Evolutionary conservation across 2,888 invertebrate genomes (phyloP).

Genomic region (Chrysolina oricalcia): DNA sequence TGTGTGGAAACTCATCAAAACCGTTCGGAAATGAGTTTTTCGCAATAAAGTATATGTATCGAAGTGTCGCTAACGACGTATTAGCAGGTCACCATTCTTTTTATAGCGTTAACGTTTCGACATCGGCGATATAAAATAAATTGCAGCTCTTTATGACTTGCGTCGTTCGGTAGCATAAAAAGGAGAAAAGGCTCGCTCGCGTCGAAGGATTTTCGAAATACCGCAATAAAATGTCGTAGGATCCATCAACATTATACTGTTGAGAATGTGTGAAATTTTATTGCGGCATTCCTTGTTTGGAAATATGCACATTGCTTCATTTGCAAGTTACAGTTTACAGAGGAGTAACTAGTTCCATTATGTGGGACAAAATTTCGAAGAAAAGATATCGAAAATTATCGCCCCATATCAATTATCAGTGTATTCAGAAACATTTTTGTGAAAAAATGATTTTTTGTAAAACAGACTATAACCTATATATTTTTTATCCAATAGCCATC

Average conservation of each 20-base stretch:
- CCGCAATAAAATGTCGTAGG: not conserved
- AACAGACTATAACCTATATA: too few relatives aligned
- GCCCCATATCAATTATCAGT: too few relatives aligned
- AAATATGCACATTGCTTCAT: not conserved
- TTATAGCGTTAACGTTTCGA: not conserved
- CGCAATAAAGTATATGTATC: not conserved
- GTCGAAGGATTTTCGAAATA: not conserved
- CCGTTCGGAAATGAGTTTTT: constrained; percentile 5
- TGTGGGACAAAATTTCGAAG: too few relatives aligned
- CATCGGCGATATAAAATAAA: not conserved
- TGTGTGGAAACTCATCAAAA: not conserved
- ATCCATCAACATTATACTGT: not conserved
- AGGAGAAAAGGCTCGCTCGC: not conserved
- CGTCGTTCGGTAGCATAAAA: constrained; percentile 7
- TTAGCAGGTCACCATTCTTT: constrained; percentile 8
- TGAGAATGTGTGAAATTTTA: not conserved
- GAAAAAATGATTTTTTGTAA: too few relatives aligned
- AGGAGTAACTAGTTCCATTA: too few relatives aligned
- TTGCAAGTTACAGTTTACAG: too few relatives aligned
- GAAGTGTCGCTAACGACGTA: constrained; percentile 5
- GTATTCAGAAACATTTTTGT: too few relatives aligned
- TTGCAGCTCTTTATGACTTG: constrained; percentile 2
- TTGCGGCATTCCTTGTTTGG: not conserved
- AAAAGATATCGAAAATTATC: too few relatives aligned
- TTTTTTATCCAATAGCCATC: too few relatives aligned